phyloP scores from a whole-genome alignment of 2,113 vertebrate species.

The Peromyscus maniculatus region DNA sequence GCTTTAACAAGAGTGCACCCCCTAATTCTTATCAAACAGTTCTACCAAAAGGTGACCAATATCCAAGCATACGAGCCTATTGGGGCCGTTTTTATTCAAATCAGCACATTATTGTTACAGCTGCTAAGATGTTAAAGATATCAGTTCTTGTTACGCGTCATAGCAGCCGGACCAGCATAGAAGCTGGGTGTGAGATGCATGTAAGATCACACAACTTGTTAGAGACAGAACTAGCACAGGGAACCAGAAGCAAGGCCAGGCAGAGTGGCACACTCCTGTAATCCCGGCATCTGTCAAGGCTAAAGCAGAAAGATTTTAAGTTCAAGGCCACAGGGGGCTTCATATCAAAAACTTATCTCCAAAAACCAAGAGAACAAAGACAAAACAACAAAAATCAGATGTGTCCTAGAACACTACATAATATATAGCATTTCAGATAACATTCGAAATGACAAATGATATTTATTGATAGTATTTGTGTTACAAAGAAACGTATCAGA shows the following conservation, averaged over 20 bases:
- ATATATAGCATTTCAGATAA: background rate
- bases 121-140: background rate
- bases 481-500: background rate
- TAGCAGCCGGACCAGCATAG: background rate
- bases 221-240: background rate
- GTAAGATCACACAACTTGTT: background rate
- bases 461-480: background rate
- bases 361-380: background rate
- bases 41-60: too few relatives aligned
- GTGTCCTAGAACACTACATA: background rate
- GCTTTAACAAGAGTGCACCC: background rate
- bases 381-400: background rate
- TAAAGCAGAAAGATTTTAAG: background rate
- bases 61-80: background rate
- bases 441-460: conserved; percentile 6
- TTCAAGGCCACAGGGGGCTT: background rate
- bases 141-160: background rate
- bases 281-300: background rate
- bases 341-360: background rate
- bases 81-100: background rate
- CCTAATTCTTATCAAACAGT: background rate
- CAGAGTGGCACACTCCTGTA: background rate
- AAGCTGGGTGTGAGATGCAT: background rate
- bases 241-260: background rate
- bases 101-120: background rate